These are phyloP conservation scores for Pongo abelii DNA, from an alignment of 2,113 vertebrate species.

Conservation along the genomic window DNA sequence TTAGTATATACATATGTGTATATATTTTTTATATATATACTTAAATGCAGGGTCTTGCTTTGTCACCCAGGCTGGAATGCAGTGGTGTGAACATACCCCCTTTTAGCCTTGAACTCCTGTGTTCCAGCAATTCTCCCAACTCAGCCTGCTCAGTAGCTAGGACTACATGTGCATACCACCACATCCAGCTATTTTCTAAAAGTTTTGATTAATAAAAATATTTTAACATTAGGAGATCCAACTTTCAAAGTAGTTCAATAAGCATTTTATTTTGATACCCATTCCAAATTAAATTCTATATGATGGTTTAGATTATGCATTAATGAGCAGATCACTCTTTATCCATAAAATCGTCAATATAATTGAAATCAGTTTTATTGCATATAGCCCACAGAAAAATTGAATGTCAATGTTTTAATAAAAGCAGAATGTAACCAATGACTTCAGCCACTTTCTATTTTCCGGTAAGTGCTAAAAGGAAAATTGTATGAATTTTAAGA, in stretches of 20 bases:
- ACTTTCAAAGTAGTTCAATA: neutral
- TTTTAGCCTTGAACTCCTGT: no score
- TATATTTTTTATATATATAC: no score
- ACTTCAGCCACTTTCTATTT: neutral
- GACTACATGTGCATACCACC: no score
- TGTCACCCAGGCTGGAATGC: no score
- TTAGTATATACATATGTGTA: no score
- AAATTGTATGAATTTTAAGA: neutral
- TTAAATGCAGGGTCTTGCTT: no score
- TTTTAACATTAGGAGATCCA: neutral
- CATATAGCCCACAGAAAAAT: neutral
- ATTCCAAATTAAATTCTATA: neutral
- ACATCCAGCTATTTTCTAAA: no score
- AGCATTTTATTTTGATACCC: neutral
- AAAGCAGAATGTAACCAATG: neutral
- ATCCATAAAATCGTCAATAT: neutral
- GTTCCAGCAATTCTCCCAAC: no score
- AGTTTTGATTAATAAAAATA: neutral
- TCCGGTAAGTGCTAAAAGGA: neutral
- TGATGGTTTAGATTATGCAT: neutral
- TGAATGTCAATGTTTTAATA: neutral
- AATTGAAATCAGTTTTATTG: neutral
- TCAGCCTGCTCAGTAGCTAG: no score
- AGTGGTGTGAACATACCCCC: no score
- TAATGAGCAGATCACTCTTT: neutral